Conservation (phyloP, 2,113 vertebrate genomes). For the Atrichornis clamosus region DNA sequence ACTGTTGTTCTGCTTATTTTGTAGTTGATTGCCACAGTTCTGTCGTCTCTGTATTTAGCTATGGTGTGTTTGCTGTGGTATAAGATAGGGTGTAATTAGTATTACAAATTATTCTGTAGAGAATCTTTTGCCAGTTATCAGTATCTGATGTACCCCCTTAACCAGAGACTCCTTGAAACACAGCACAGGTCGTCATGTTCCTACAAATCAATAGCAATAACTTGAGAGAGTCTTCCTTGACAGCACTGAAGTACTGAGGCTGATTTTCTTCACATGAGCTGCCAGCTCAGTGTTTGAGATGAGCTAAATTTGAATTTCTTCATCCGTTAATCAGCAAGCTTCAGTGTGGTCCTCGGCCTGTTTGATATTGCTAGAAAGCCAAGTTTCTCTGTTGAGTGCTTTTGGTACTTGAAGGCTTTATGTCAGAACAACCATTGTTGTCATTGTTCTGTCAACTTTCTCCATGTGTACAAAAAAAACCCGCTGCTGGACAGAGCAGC, state of each 20-base stretch:
- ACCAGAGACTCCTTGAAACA: not conserved
- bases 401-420: not conserved
- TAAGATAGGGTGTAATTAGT: not conserved
- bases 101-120: not conserved
- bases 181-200: fast-evolving
- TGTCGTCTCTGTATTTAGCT: not conserved
- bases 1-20: not conserved
- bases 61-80: not conserved
- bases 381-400: not conserved
- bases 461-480: not conserved
- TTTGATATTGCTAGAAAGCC: not conserved
- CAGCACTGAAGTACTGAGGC: not conserved
- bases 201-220: not conserved
- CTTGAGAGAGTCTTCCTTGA: not conserved
- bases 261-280: not conserved
- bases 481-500: not conserved
- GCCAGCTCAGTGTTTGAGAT: not conserved
- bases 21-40: not conserved
- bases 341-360: not conserved
- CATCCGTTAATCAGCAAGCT: not conserved
- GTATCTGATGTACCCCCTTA: not conserved
- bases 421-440: not conserved
- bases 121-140: not conserved
- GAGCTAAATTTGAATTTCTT: not conserved
- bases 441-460: not conserved